Conservation (phyloP, 2,888 invertebrate genomes). For the Callyntrura guangdongensis region DNA sequence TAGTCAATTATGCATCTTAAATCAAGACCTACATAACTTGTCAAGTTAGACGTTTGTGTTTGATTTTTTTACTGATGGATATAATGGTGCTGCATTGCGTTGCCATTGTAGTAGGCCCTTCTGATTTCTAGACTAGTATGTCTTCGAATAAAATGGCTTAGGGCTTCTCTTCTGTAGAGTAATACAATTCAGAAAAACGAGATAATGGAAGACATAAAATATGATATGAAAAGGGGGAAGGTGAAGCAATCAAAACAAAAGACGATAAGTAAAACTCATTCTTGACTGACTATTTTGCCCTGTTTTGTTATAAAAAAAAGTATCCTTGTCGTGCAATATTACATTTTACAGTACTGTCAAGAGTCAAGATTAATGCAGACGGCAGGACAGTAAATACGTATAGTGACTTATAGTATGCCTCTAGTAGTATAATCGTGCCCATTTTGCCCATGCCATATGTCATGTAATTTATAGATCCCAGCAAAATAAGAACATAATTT, state of each 20-base stretch:
- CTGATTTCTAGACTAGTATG: background rate
- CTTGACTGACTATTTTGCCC: conserved; percentile 61
- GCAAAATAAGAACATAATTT: background rate
- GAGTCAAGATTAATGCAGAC: background rate
- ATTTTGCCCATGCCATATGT: too few species aligned
- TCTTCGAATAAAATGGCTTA: background rate
- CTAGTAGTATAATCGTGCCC: too few species aligned
- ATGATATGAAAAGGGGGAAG: conserved; percentile 65
- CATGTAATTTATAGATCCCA: too few species aligned
- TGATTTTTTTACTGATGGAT: background rate
- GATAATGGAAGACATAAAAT: conserved; percentile 37
- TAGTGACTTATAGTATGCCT: too few species aligned
- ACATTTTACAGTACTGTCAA: conserved; percentile 44
- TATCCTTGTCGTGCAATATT: conserved; percentile 37
- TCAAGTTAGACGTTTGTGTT: background rate
- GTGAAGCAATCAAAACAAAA: conserved; percentile 67
- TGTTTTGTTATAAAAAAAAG: conserved; percentile 38
- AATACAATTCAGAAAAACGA: background rate
- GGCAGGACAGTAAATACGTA: too few species aligned
- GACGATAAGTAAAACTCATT: conserved; percentile 53
- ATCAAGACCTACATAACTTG: conserved; percentile 35
- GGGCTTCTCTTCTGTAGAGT: too few species aligned
- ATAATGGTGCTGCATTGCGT: background rate
- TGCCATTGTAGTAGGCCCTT: background rate
- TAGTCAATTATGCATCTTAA: conserved; percentile 10